Evolutionary conservation across 2,888 invertebrate species (phyloP), one percentile per base, ranked within the genome.

Genomic region (Philhelius pedissequus): DNA sequence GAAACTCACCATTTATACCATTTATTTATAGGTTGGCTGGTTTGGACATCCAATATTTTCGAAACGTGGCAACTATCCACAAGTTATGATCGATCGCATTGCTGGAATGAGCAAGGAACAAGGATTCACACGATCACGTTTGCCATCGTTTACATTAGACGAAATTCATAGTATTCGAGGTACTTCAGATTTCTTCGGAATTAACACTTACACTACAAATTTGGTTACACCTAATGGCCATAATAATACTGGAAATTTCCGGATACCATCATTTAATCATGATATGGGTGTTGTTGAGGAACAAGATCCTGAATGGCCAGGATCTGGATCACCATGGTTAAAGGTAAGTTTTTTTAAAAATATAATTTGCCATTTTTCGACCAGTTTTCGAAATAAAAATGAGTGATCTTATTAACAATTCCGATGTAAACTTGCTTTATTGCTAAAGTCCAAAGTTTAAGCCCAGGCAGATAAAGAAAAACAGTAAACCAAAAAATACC

Each of bases 151-250:
- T 88, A 94, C 94, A 0, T 45, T 88, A 0, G 92, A 93, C 22
- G 95, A 96, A 91, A 92, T 95, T 8, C 89, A 91, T 9, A 91
- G 92, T 69, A 93, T 96, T 22, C 91, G 90, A 38, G 94, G 94
- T 6, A 94, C 95, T 0, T 92, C 93, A 1, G 96, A 97, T 89
- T 96, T 95, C 90, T 92, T 96, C 64, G 96, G 96, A 0, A 89
- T 96, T 18, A 96, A 96, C 89, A 94, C 95, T 77, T 97, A 97
- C 89, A 94, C 95, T 0, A 92, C 94, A 0, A 92, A 91, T 84
- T 87, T 94, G 87, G 90, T 90, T 0, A 88, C 87, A 0, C 88
- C 89, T 8, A 92, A 92, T 87, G 91, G 91, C 68, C 92, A 91
- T 69, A 91, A 91, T 58, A 92, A 92, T 78, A 89, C 89, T 0